phyloP scores from a whole-genome alignment of 2,797 vertebrate species.

The Myotis vivesi region DNA sequence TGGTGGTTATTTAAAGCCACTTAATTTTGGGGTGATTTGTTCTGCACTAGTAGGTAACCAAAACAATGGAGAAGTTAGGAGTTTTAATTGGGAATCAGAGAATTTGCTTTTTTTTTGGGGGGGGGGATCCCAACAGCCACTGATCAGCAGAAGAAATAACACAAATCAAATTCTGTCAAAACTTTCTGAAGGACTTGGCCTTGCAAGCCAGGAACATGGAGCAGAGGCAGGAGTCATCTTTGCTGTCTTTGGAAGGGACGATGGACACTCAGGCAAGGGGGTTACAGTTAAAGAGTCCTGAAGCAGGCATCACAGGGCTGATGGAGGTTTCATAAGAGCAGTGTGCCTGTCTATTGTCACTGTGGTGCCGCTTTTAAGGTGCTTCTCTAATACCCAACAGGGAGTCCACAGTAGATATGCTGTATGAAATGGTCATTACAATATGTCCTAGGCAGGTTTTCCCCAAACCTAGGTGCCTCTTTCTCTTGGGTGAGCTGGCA shows the following conservation, averaged over 20 bases:
- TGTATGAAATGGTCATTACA: not conserved
- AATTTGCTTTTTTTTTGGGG: not conserved
- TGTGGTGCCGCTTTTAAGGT: not conserved
- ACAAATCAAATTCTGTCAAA: not conserved
- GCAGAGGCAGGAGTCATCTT: not conserved
- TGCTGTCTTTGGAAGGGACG: not conserved
- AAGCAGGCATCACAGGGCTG: not conserved
- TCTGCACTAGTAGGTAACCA: not conserved
- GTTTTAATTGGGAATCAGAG: not conserved
- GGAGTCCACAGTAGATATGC: not conserved
- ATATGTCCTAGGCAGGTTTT: not conserved
- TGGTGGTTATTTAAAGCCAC: not conserved
- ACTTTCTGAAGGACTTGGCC: not conserved
- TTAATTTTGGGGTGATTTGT: not conserved
- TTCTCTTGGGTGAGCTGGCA: not conserved
- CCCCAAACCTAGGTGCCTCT: not conserved
- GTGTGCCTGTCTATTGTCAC: not conserved
- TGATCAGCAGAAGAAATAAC: slow-evolving; percentile 16
- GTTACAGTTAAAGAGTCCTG: not conserved
- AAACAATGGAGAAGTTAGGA: not conserved
- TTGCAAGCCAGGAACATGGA: not conserved
- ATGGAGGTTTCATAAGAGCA: not conserved
- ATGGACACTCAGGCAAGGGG: not conserved
- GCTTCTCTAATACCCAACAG: not conserved
- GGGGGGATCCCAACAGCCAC: not conserved